Conservation (phyloP, 1,140 invertebrate genomes). For the Ctenoplectra terminalis region DNA sequence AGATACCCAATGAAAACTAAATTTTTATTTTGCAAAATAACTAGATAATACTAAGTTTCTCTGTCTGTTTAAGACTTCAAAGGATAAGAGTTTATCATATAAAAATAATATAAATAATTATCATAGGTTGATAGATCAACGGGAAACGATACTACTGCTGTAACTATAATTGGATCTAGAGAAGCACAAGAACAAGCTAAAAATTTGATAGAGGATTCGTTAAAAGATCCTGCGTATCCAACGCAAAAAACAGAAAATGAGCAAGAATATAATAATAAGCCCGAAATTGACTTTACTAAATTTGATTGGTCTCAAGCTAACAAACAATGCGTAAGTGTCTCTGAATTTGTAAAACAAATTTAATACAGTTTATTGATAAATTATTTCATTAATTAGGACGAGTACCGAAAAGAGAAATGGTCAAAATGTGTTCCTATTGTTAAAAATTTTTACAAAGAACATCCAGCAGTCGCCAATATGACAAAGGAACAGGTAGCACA, state of each 20-base stretch:
- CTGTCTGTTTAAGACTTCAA: constrained; percentile 4
- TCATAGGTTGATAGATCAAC: constrained; percentile 73
- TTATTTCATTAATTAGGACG: constrained; percentile 81
- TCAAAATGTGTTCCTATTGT: constrained; percentile 86
- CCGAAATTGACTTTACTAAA: constrained; percentile 24
- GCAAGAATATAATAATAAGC: not conserved
- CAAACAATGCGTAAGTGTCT: constrained; percentile 58
- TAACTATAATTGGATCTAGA: constrained; percentile 83
- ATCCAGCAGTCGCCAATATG: constrained; percentile 87
- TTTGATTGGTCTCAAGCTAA: constrained; percentile 41
- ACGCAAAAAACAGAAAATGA: not conserved
- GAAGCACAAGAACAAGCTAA: constrained; percentile 83
- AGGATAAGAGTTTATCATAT: not conserved
- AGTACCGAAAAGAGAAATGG: constrained; percentile 84
- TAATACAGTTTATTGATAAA: not conserved
- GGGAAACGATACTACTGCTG: constrained; percentile 76
- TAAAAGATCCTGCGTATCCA: constrained; percentile 37
- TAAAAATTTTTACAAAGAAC: constrained; percentile 94
- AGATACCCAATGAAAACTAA: not conserved
- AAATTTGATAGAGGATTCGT: constrained; percentile 83
- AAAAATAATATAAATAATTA: constrained; percentile 8
- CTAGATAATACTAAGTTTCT: too few species aligned
- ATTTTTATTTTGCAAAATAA: not conserved
- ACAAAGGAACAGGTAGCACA: constrained; percentile 84
- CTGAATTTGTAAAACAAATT: constrained; percentile 6